Evolutionary conservation across 2,888 invertebrate genomes (phyloP).

Genomic region (Toxonevra muliebris): DNA sequence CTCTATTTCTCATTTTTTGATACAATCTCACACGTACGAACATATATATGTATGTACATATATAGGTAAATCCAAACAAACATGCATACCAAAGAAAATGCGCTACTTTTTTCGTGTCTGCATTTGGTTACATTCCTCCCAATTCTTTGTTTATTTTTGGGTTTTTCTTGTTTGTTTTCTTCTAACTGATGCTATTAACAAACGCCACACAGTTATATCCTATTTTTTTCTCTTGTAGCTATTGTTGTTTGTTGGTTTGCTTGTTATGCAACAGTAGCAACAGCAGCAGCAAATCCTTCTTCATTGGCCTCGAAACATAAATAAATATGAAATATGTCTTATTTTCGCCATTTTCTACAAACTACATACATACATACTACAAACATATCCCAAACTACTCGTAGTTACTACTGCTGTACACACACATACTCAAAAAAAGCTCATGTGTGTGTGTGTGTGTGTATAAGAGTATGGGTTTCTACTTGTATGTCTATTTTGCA

Average conservation of each 20-base stretch:
- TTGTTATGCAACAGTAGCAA: neutral
- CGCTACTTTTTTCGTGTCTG: too few species aligned
- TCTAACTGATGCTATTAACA: constrained; percentile 13
- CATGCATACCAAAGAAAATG: too few species aligned
- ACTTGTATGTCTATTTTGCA: constrained; percentile 4
- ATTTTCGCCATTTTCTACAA: neutral
- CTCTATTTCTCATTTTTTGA: too few species aligned
- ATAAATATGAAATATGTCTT: constrained; percentile 2
- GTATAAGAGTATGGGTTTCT: too few species aligned
- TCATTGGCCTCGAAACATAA: neutral
- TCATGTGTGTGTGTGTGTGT: constrained; percentile 4
- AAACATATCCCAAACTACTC: neutral
- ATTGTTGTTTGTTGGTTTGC: neutral
- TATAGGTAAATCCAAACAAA: too few species aligned
- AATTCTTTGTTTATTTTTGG: too few species aligned
- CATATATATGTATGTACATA: too few species aligned
- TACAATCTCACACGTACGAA: too few species aligned
- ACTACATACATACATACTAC: neutral
- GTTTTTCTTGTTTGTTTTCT: too few species aligned
- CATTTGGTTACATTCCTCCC: too few species aligned
- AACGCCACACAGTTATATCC: constrained; percentile 8
- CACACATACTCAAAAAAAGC: neutral
- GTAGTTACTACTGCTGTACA: neutral
- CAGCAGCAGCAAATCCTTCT: neutral
- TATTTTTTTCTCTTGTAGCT: neutral